Evolutionary conservation across 2,797 vertebrate species (phyloP), one percentile per base, ranked within the genome.

Genomic region (Coregonus sp.): DNA sequence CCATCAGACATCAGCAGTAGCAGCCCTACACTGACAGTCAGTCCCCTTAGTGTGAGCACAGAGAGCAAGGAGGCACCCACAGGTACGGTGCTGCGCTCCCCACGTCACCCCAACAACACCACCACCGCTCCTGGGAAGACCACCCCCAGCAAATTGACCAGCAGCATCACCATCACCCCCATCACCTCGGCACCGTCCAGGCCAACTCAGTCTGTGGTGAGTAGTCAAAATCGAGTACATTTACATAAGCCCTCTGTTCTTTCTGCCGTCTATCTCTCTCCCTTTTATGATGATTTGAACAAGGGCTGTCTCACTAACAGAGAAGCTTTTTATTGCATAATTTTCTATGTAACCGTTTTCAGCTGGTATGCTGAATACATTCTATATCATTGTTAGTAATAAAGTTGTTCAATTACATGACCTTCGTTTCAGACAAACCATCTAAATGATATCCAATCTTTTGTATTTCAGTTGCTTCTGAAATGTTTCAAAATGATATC

Each of bases 161-260:
- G 98, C 89, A 98, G 97, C 80, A 97, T 99, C 80, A 99, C 94
- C 3, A 99, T 99, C 82, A 99, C 96, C 0, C 97, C 98, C 0
- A 86, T 94, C 78, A 95, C 93, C 56, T 94, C 95, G 0, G 94
- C 96, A 0, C 91, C 95, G 65, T 92, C 95, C 4, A 94, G 96
- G 88, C 94, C 95, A 69, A 95, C 95, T 0, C 96, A 94, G 47
- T 95, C 96, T 75, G 86, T 93, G 96, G 97, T 98, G 90, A 98
- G 96, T 90, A 69, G 1, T 35, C 4, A 3, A 29, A 2, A 47
- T 61, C 54, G 5, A 5, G 16, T 59, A 59, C 12, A 7, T 63
- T 25, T 63, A 25, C 16, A 63, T 29, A 6, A 1, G 4, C 3
- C 31, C 31, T 33, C 31, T 33, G 31, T 16, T 14, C 9, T 65